Percentiles rank a stretch among this genome's conserved stretches.
Evolutionary conservation across 2,888 invertebrate genomes (phyloP).

Genomic region (Adineta ricciae): DNA sequence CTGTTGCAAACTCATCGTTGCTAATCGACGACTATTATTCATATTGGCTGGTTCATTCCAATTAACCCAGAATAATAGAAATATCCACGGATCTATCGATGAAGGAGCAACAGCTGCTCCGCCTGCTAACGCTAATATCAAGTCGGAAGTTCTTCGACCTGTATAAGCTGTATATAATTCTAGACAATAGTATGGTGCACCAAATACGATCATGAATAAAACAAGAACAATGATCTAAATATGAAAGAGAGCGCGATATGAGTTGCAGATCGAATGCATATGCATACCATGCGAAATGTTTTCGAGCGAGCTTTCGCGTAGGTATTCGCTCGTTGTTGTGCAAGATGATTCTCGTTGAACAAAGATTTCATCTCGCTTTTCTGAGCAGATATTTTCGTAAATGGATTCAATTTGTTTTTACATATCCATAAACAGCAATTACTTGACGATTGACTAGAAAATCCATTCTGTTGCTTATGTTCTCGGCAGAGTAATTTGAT

Average conservation of each 20-base stretch:
- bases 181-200: constrained; percentile 7
- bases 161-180: background rate
- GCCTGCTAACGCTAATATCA: background rate
- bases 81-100: constrained; percentile 21
- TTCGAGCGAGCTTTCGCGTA: background rate
- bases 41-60: background rate
- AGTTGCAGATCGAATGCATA: too few relatives aligned
- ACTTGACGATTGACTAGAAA: background rate
- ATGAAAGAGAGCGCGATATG: background rate
- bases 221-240: constrained; percentile 3
- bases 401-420: background rate
- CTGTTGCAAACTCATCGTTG: background rate
- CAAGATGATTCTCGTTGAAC: too few relatives aligned
- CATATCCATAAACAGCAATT: background rate
- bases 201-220: background rate
- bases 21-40: background rate
- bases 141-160: background rate
- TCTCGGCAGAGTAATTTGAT: background rate
- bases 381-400: background rate
- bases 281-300: constrained; percentile 2
- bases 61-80: constrained; percentile 11
- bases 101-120: background rate
- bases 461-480: background rate
- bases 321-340: background rate
- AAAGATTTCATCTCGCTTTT: background rate